These are phyloP conservation scores for Lagodon rhomboides DNA, from an alignment of 2,797 vertebrate species.

Conservation along the genomic window DNA sequence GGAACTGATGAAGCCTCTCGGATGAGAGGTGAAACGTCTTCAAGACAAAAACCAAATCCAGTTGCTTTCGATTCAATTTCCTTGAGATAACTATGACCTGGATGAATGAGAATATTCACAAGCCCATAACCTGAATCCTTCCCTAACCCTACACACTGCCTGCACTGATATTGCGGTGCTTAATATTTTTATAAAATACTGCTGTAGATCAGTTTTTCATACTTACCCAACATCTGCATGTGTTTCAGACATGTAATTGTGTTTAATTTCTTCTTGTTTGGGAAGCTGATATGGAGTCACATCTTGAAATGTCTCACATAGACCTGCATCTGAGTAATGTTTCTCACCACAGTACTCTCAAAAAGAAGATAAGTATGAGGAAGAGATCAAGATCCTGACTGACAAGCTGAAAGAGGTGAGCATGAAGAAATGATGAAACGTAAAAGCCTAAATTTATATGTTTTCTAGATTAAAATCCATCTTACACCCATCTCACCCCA, in stretches of 20 bases:
- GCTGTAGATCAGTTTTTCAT: background rate
- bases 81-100: no score
- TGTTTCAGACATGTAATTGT: slow-evolving; percentile 24
- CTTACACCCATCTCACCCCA: background rate
- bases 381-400: slow-evolving; percentile 97
- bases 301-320: background rate
- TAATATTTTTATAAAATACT: background rate
- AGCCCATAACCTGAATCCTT: background rate
- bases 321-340: background rate
- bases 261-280: background rate
- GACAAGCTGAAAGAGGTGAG: slow-evolving; percentile 98
- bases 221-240: background rate
- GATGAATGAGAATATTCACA: no score
- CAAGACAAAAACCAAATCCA: no score
- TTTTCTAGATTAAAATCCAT: background rate
- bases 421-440: no score
- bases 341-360: slow-evolving; percentile 92
- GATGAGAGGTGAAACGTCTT: no score
- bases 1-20: no score
- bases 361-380: slow-evolving; percentile 98
- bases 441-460: background rate
- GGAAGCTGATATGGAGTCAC: background rate
- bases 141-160: background rate
- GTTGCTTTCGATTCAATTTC: no score
- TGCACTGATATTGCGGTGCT: background rate